phyloP scores from a whole-genome alignment of 2,888 invertebrate species.

The Tethea ocularis region DNA sequence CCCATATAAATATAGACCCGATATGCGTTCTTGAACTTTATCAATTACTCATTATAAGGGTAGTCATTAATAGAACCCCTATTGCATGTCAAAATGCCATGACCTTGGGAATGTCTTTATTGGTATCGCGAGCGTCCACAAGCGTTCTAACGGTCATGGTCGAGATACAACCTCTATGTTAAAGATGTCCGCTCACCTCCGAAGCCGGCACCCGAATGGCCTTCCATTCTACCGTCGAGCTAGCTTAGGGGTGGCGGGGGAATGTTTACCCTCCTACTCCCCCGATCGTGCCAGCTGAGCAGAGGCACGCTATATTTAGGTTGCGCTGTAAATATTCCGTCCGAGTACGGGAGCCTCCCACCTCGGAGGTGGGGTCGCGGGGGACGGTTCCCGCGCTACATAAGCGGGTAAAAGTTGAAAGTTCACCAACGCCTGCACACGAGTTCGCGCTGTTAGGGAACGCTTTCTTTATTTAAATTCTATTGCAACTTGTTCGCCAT shows the following conservation, averaged over 20 bases:
- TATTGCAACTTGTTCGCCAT: constrained; percentile 83
- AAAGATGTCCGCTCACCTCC: constrained; percentile 70
- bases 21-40: constrained; percentile 12
- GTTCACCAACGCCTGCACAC: constrained; percentile 78
- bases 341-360: constrained; percentile 75
- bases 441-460: constrained; percentile 73
- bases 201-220: constrained; percentile 70
- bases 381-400: constrained; percentile 55
- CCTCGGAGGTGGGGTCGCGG: constrained; percentile 31
- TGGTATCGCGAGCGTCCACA: constrained; percentile 62
- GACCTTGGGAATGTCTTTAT: constrained; percentile 70
- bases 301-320: constrained; percentile 82
- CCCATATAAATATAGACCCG: background rate
- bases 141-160: constrained; percentile 74
- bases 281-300: constrained; percentile 78
- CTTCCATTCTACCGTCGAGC: constrained; percentile 47
- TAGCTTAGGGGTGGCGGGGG: constrained; percentile 48
- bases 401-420: constrained; percentile 81
- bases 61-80: constrained; percentile 36
- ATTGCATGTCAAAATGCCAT: constrained; percentile 49
- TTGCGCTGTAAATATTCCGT: constrained; percentile 83
- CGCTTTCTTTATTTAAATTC: constrained; percentile 82
- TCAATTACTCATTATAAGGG: constrained; percentile 15
- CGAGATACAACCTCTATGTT: constrained; percentile 55
- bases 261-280: constrained; percentile 73